Base-by-base conservation (phyloP, 2,888 invertebrate species). In the Eretmocerus hayati region DNA sequence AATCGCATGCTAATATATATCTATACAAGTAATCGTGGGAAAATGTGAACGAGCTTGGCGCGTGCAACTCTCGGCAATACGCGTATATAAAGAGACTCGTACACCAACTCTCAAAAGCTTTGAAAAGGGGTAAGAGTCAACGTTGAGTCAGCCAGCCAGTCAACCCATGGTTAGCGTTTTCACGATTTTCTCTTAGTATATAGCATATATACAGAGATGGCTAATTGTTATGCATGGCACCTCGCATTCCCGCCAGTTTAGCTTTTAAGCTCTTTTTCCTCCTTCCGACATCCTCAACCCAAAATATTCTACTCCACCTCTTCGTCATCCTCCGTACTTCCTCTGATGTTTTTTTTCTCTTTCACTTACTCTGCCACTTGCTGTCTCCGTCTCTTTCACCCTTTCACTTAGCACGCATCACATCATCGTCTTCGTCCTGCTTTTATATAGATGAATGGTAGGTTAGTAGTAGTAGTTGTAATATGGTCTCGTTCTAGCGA, bases 161-260 rank as follows among this genome's bases (percentile, higher is more conserved):
- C 11, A 33, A 33, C 30, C 62, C 62, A 61, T 63, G 60, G 62
- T 61, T 59, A 42, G 37, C 62, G 61, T 69, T 70, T 70, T 70
- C 68, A 67, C 61, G 66, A 67, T 69, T 71, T 69, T 68, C 65
- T n/a, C n/a, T n/a, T n/a, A n/a, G n/a, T n/a, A n/a, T n/a, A n/a
- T n/a, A n/a, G n/a, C n/a, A n/a, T n/a, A n/a, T n/a, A n/a, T n/a
- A n/a, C 62, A 64, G 58, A 57, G 63, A 62, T 63, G 58, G 66
- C 66, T 70, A 71, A 69, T 71, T 69, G 67, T 69, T 69, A 70
- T 70, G 69, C 69, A 69, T 64, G 64, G 65, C 66, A 63, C 60
- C 64, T 62, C 62, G 64, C 62, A 59, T 62, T 62, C 61, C 59
- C 55, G 55, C 60, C 66, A 60, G 56, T 58, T 58, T 57, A 57